Evolutionary conservation across 2,888 invertebrate genomes (phyloP).

Genomic region (Ypsolopha scabrella): DNA sequence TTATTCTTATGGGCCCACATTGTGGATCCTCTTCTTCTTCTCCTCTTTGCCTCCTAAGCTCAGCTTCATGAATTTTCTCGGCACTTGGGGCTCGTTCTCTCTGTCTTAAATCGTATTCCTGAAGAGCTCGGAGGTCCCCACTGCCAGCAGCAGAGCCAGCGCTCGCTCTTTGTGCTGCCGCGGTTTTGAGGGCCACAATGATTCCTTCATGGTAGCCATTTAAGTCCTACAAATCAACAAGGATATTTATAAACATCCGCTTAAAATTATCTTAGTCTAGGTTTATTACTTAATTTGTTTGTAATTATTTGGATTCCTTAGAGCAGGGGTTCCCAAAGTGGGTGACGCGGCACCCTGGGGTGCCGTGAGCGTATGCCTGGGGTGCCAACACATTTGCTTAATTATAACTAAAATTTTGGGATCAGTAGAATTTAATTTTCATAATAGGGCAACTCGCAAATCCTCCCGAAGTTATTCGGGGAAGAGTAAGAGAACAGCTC

Average conservation of each 20-base stretch:
- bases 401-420: no score
- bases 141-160: constrained; percentile 45
- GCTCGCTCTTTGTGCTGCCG: constrained; percentile 77
- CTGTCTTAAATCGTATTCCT: constrained; percentile 62
- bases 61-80: constrained; percentile 81
- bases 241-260: neutral
- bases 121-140: constrained; percentile 52
- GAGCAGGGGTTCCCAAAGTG: no score
- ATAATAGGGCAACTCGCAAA: no score
- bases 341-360: no score
- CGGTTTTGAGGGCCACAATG: constrained; percentile 88
- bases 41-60: constrained; percentile 68
- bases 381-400: no score
- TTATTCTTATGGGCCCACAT: constrained; percentile 87
- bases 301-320: no score
- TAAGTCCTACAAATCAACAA: constrained; percentile 76
- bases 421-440: no score
- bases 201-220: constrained; percentile 95
- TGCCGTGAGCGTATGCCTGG: no score
- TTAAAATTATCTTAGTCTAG: no score
- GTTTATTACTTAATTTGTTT: no score
- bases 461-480: no score
- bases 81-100: constrained; percentile 76
- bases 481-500: no score
- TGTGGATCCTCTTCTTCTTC: constrained; percentile 81